phyloP scores from a whole-genome alignment of 2,888 invertebrate species.

The Cephus spinipes region DNA sequence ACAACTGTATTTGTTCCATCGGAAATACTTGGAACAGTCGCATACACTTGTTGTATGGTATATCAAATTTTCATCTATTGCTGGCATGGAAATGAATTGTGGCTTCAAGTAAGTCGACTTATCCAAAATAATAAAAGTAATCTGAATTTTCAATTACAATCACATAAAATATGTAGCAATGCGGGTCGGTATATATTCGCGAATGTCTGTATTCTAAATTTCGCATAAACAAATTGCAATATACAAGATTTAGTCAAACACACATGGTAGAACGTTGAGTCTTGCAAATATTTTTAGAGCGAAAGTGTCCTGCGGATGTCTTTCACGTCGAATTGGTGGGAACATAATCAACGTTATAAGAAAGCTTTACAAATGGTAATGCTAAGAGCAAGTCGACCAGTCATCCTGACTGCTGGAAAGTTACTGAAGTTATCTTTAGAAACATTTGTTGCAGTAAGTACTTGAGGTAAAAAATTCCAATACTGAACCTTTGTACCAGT shows the following conservation, averaged over 20 bases:
- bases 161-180: too few species aligned
- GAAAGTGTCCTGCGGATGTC: conserved; percentile 37
- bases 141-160: too few species aligned
- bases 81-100: conserved; percentile 53
- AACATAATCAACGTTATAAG: conserved; percentile 39
- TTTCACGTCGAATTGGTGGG: conserved; percentile 50
- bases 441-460: conserved; percentile 48
- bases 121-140: neutral
- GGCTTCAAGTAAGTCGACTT: conserved; percentile 43
- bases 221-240: neutral
- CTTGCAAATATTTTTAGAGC: conserved; percentile 38
- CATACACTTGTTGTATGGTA: conserved; percentile 46
- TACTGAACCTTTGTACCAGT: too few species aligned
- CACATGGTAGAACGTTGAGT: neutral
- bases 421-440: conserved; percentile 45
- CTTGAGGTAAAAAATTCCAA: neutral
- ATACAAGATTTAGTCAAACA: neutral
- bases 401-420: conserved; percentile 43
- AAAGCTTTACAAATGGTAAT: conserved; percentile 44
- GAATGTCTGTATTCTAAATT: conserved; percentile 2
- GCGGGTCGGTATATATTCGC: neutral
- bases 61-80: conserved; percentile 56
- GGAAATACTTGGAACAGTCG: conserved; percentile 43
- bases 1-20: conserved; percentile 43
- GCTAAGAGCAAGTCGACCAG: conserved; percentile 39